A percentile compares a stretch with the other conserved stretches of the same genome.
phyloP scores from a whole-genome alignment of 2,113 vertebrate genomes.

The Ploceus nigricollis region DNA sequence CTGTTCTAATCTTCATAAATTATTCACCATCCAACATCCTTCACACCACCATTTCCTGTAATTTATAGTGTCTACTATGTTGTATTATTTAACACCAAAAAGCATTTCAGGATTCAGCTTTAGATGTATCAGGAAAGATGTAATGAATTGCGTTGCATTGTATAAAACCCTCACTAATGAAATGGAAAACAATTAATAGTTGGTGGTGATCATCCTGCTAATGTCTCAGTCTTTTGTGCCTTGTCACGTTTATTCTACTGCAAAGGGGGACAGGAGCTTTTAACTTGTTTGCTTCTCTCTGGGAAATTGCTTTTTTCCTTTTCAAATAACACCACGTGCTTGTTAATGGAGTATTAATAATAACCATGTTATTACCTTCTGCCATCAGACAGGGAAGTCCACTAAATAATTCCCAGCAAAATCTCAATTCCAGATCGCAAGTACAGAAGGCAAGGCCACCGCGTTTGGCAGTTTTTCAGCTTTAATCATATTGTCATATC shows the following conservation, averaged over 20 bases:
- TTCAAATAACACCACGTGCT: not conserved
- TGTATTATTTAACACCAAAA: conserved; percentile 56
- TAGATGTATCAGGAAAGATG: not conserved
- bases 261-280: not conserved
- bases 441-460: not conserved
- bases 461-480: not conserved
- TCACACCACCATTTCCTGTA: conserved; percentile 6
- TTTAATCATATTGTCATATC: conserved; percentile 15
- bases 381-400: not conserved
- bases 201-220: not conserved
- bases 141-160: conserved; percentile 8
- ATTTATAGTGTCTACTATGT: conserved; percentile 27
- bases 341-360: conserved; percentile 32
- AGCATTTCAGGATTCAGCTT: conserved; percentile 3
- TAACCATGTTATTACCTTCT: not conserved
- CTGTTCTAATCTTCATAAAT: not conserved
- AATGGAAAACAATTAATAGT: conserved; percentile 23
- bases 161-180: not conserved
- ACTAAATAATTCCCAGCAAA: conserved; percentile 3
- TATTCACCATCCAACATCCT: conserved; percentile 9
- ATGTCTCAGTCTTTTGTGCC: not conserved
- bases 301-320: conserved; percentile 7
- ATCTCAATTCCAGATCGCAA: not conserved
- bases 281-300: not conserved
- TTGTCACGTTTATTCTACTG: not conserved